Evolutionary conservation across 2,888 invertebrate species (phyloP).

Genomic region (Rotaria macrura): DNA sequence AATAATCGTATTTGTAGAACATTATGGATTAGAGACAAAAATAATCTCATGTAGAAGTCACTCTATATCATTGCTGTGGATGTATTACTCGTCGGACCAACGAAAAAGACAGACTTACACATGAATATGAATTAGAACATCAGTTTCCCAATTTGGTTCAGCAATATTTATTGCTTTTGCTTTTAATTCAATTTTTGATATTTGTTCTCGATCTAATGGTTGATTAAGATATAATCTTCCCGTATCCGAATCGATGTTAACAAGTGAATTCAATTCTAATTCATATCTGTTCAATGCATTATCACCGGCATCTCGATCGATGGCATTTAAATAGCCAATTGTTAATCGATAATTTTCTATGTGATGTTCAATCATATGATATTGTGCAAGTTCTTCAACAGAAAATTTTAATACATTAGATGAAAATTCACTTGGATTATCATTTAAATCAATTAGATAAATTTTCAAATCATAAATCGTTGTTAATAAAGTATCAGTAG

Average conservation of each 20-base stretch:
- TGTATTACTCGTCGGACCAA: too few relatives aligned
- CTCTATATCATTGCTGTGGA: too few relatives aligned
- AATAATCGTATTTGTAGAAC: too few relatives aligned
- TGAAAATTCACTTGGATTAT: conserved; percentile 17
- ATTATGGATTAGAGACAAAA: too few relatives aligned
- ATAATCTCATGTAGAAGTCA: too few relatives aligned
- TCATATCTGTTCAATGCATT: neutral
- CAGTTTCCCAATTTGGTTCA: neutral
- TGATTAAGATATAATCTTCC: neutral
- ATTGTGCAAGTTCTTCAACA: neutral
- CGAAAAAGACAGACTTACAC: neutral
- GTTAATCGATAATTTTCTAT: neutral
- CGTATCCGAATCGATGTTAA: neutral
- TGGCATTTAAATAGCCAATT: neutral
- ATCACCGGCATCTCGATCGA: neutral
- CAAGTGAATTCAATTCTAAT: neutral
- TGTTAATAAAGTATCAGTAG: neutral
- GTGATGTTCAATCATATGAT: neutral
- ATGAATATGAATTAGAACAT: neutral
- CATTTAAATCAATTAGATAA: neutral
- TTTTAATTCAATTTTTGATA: neutral
- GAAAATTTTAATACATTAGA: neutral
- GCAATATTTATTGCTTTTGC: neutral
- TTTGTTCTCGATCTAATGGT: conserved; percentile 13
- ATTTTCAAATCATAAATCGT: neutral